A percentile compares a stretch with the other conserved stretches of the same genome.
phyloP scores from a whole-genome alignment of 2,113 vertebrate genomes.

The Monarcha castaneiventris region DNA sequence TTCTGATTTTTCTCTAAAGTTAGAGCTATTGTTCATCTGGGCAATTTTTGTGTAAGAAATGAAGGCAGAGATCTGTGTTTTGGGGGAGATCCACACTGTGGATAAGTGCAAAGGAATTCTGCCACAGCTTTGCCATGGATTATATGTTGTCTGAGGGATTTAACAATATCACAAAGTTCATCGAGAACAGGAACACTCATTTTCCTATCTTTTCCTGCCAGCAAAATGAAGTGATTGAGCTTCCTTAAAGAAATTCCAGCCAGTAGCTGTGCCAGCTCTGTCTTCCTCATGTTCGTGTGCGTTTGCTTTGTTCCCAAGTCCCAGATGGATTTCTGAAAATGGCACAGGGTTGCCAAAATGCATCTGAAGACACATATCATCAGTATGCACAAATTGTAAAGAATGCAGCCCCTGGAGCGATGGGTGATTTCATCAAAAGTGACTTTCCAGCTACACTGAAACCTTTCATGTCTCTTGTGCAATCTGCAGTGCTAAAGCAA shows the following conservation, averaged over 20 bases:
- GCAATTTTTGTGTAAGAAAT: not conserved
- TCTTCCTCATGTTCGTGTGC: constrained; percentile 27
- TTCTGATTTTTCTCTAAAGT: constrained; percentile 22
- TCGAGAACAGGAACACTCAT: constrained; percentile 29
- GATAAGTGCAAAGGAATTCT: constrained; percentile 51
- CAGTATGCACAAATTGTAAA: constrained; percentile 52
- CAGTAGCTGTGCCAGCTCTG: constrained; percentile 53
- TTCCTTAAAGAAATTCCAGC: constrained; percentile 67
- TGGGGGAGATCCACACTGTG: constrained; percentile 14
- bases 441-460: constrained; percentile 66
- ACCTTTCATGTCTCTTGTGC: constrained; percentile 65
- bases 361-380: constrained; percentile 32
- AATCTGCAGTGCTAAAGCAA: constrained; percentile 67
- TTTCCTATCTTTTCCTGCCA: constrained; percentile 66
- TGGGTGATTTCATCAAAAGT: constrained; percentile 62
- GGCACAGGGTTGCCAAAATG: constrained; percentile 31
- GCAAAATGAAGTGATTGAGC: constrained; percentile 38
- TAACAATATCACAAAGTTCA: constrained; percentile 43
- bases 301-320: constrained; percentile 42
- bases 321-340: constrained; percentile 57
- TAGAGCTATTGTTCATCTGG: constrained; percentile 19
- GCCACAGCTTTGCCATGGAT: constrained; percentile 31
- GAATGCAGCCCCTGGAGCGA: constrained; percentile 31
- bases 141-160: constrained; percentile 52
- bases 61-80: constrained; percentile 1